Evolutionary conservation across 2,113 vertebrate genomes (phyloP).

Genomic region (Rhodinocichla rosea): DNA sequence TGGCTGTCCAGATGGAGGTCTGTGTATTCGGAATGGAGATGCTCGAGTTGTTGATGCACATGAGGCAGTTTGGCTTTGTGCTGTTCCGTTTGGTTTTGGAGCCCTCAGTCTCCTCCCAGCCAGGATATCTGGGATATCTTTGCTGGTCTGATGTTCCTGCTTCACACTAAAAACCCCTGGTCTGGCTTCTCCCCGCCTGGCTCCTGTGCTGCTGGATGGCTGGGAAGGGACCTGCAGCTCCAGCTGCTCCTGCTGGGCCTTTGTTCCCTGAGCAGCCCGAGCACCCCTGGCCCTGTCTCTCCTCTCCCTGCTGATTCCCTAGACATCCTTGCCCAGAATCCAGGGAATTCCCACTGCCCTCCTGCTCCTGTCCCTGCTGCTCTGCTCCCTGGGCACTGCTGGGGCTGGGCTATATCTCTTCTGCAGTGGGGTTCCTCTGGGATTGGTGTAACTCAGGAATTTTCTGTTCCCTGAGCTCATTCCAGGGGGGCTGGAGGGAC

Average conservation of each 20-base stretch:
- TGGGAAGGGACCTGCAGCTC: neutral
- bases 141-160: rapidly evolving
- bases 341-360: neutral
- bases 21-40: neutral
- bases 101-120: neutral
- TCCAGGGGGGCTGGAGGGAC: neutral
- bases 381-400: rapidly evolving
- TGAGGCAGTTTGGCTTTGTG: neutral
- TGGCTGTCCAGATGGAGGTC: neutral
- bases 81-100: neutral
- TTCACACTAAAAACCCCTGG: rapidly evolving
- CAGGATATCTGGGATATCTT: neutral
- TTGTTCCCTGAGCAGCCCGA: neutral
- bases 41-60: rapidly evolving
- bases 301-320: neutral
- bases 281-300: rapidly evolving
- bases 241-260: neutral
- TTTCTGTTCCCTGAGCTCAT: neutral
- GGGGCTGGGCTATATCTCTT: rapidly evolving
- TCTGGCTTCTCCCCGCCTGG: rapidly evolving
- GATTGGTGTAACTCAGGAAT: rapidly evolving
- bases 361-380: neutral
- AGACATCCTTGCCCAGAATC: too few relatives aligned
- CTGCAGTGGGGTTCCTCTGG: neutral
- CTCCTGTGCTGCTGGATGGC: neutral